Evolutionary conservation across 2,888 invertebrate species (phyloP).

Genomic region (Drosophila meridionalis): DNA sequence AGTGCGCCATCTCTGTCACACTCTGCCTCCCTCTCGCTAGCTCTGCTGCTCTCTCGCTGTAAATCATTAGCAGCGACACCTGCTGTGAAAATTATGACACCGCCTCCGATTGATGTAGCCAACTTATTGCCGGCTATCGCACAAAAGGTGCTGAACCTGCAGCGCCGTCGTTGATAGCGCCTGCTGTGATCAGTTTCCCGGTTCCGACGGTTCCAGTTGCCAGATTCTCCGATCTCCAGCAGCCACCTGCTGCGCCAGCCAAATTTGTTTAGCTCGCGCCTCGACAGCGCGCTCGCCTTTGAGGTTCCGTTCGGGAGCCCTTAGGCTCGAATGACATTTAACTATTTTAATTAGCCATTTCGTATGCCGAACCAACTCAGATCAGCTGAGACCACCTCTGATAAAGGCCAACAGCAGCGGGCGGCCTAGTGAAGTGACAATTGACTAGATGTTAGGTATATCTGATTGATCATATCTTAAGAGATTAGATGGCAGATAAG

Average conservation of each 20-base stretch:
- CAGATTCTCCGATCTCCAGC: neutral
- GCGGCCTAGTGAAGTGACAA: neutral
- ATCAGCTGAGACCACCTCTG: neutral
- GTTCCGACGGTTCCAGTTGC: neutral
- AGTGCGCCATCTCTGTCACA: constrained; percentile 12
- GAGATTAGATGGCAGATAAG: no score
- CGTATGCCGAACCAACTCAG: neutral
- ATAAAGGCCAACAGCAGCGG: neutral
- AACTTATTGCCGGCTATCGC: constrained; percentile 78
- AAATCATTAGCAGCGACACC: constrained; percentile 83
- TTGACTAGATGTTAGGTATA: neutral
- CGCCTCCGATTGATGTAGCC: constrained; percentile 80
- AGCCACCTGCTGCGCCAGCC: constrained; percentile 67
- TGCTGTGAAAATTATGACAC: constrained; percentile 85
- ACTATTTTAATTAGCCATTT: constrained; percentile 60
- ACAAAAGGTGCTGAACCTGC: constrained; percentile 80
- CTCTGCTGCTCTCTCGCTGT: constrained; percentile 39
- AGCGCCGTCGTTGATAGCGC: constrained; percentile 75
- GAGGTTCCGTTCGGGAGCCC: constrained; percentile 20
- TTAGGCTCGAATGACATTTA: constrained; percentile 45
- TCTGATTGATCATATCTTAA: no score
- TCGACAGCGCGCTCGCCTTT: constrained; percentile 7
- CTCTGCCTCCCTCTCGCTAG: neutral
- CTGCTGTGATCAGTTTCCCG: constrained; percentile 56
- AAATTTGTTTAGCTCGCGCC: constrained; percentile 75